Conservation (phyloP, 1,140 invertebrate species). For the Triops cancriformis region DNA sequence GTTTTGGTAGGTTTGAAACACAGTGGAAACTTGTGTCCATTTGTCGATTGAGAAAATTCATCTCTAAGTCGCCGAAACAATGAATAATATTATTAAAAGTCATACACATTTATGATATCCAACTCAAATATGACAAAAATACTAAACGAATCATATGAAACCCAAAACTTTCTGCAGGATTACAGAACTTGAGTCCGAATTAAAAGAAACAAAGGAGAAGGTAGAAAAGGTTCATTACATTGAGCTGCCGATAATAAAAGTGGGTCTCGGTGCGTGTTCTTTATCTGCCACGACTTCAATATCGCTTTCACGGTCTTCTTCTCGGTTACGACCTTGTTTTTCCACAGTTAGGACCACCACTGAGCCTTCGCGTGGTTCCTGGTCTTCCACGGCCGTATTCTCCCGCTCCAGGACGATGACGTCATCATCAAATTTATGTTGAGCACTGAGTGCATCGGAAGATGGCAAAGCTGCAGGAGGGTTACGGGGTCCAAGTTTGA, state of each 20-base stretch:
- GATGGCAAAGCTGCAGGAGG: neutral
- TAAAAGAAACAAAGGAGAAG: no score
- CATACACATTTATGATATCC: neutral
- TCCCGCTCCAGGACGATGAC: constrained; percentile 1
- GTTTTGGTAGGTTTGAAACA: neutral
- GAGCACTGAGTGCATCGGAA: neutral
- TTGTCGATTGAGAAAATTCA: neutral
- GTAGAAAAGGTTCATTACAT: neutral
- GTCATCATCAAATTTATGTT: neutral
- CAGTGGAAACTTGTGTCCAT: neutral
- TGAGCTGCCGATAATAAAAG: neutral
- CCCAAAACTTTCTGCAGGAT: no score
- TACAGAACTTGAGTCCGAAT: no score
- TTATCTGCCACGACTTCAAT: neutral
- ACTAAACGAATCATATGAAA: neutral
- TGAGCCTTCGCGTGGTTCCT: neutral
- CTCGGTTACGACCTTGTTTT: neutral
- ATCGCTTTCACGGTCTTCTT: neutral
- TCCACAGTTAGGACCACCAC: neutral
- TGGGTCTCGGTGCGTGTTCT: neutral
- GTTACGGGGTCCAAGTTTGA: neutral
- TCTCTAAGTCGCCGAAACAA: no score
- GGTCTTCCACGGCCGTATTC: neutral
- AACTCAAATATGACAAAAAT: neutral
- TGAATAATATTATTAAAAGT: no score